These are phyloP conservation scores for Telmatochromis brichardi DNA, from an alignment of 2,113 vertebrate species.

Conservation along the genomic window DNA sequence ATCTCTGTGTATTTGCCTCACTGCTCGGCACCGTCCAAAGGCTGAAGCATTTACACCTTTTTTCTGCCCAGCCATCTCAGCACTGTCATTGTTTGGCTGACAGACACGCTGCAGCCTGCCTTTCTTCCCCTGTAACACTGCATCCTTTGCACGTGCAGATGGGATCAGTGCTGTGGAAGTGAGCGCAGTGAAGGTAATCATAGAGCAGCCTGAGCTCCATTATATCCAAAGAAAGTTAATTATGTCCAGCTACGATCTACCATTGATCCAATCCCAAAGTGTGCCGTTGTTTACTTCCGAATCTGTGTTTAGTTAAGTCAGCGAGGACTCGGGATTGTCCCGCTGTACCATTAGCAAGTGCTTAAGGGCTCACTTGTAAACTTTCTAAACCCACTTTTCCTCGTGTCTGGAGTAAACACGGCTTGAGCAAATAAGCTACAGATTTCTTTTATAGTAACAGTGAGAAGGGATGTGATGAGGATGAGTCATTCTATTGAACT, in stretches of 20 bases:
- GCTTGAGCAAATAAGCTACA: not conserved
- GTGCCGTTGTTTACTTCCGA: not conserved
- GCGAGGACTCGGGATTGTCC: not conserved
- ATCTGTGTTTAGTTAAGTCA: not conserved
- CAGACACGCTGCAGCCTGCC: not conserved
- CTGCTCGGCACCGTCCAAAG: conserved; percentile 9
- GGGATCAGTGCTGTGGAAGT: not conserved
- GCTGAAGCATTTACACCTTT: conserved; percentile 18
- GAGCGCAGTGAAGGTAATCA: not conserved
- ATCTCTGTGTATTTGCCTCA: conserved; percentile 30
- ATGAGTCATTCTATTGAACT: not conserved
- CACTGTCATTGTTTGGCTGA: conserved; percentile 8
- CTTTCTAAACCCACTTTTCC: not conserved
- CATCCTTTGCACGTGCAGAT: not conserved
- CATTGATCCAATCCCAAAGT: not conserved
- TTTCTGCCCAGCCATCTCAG: conserved; percentile 15
- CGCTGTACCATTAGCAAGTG: not conserved
- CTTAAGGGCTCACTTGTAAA: not conserved
- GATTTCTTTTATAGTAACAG: not conserved
- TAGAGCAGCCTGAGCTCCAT: not conserved
- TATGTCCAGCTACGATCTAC: not conserved
- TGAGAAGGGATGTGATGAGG: not conserved
- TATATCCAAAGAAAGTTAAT: not conserved
- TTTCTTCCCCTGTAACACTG: not conserved
- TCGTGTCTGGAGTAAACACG: not conserved